Percentiles rank a stretch among this genome's conserved stretches.
These are phyloP conservation scores for Pedetes capensis DNA, from an alignment of 2,113 vertebrate species.

Conservation along the genomic window DNA sequence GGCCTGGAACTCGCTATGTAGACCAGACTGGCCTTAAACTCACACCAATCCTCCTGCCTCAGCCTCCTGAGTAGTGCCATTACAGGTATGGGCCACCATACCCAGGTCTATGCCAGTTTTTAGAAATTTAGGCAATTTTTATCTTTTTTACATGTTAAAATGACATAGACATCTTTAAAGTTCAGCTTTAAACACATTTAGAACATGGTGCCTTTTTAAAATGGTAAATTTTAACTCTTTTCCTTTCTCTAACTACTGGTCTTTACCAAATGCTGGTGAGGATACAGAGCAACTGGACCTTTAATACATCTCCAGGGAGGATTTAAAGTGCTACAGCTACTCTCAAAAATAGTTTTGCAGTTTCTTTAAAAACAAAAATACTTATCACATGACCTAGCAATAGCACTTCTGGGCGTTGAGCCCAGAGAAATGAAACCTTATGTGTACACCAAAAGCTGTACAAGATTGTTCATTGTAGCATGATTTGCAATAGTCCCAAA, in stretches of 20 bases:
- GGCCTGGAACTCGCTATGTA: too few relatives aligned
- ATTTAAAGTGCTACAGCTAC: neutral
- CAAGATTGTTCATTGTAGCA: neutral
- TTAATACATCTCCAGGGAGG: neutral
- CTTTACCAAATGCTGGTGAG: neutral
- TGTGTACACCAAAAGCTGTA: neutral
- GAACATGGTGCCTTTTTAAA: conserved; percentile 18
- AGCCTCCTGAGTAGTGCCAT: too few relatives aligned
- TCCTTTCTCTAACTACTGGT: neutral
- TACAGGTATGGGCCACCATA: too few relatives aligned
- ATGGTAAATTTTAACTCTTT: neutral
- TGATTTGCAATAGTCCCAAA: neutral
- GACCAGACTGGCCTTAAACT: too few relatives aligned
- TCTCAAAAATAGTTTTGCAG: neutral
- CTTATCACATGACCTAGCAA: neutral
- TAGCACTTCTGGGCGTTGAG: too few relatives aligned
- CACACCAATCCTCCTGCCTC: too few relatives aligned
- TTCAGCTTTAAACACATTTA: neutral
- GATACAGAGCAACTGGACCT: neutral
- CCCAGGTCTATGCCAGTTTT: too few relatives aligned
- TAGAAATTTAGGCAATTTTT: neutral
- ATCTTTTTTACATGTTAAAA: neutral
- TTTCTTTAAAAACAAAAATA: neutral
- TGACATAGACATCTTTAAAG: neutral
- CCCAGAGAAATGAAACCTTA: neutral